Evolutionary conservation across 2,888 invertebrate species (phyloP), one percentile per base, ranked within the genome.

Genomic region (Plemyria rubiginata): DNA sequence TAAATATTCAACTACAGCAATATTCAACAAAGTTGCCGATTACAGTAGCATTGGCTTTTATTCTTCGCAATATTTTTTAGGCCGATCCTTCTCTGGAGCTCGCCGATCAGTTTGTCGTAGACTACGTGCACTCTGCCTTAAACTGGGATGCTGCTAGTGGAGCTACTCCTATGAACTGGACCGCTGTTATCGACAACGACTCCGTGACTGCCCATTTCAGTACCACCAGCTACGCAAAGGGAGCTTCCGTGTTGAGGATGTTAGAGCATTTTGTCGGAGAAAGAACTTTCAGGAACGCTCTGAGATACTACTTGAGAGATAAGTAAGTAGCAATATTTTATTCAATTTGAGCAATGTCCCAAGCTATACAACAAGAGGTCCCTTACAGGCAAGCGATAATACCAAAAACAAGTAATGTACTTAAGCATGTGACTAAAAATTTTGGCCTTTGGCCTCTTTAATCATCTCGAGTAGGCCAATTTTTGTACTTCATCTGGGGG

Each of bases 191-290:
- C 0, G 79, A 88, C 62, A 82, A 84, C 16, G 82, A 89, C 0
- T 94, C 95, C 0, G 92, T 96, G 11, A 78, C 83, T 3, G 82
- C 88, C 0, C 94, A 95, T 84, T 96, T 96, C 77, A 94, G 95
- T 74, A 87, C 86, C 16, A 95, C 96, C 57, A 94, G 95, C 7
- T 96, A 96, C 72, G 94, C 94, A 46, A 96, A 97, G 79, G 96
- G 95, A 29, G 94, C 91, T 45, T 83, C 94, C 0, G 93, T 96
- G 0, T 88, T 96, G 28, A 94, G 94, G 59, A 96, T 96, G 95
- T 78, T 96, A 67, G 94, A 94, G 68, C 94, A 95, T 72, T 88
- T 94, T 9, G 86, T 96, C 51, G 95, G 95, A 9, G 74, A 80
- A 0, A 81, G 80, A 0, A 87, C 86, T 0, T 96, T 96, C 78